Conservation (phyloP, 2,888 invertebrate species). For the Ennomos fuscantarius region DNA sequence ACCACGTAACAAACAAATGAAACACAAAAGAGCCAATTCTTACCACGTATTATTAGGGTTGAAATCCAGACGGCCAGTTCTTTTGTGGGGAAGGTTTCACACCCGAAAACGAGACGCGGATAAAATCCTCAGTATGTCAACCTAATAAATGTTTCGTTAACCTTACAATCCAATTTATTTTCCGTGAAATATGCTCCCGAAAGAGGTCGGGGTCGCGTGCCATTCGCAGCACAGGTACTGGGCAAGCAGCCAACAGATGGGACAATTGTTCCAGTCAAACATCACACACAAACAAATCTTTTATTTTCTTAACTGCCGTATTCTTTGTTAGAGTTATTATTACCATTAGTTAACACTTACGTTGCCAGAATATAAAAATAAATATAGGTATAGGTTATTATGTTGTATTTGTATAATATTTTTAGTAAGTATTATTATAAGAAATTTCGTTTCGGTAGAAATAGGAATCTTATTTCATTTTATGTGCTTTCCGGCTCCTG, state of each 20-base stretch:
- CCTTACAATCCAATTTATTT: constrained; percentile 43
- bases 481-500: not conserved
- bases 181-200: constrained; percentile 44
- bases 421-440: not conserved
- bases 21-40: constrained; percentile 19
- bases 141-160: constrained; percentile 42
- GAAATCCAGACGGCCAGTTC: constrained; percentile 16
- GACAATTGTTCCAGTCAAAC: constrained; percentile 53
- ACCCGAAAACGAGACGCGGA: constrained; percentile 13
- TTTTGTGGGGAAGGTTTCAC: constrained; percentile 16
- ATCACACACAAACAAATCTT: constrained; percentile 16
- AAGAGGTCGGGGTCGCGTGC: constrained; percentile 55
- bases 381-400: not conserved
- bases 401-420: no score
- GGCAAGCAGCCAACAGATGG: constrained; percentile 78
- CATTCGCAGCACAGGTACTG: constrained; percentile 57
- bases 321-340: constrained; percentile 17
- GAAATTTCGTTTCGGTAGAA: not conserved
- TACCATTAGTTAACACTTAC: not conserved
- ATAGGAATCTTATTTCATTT: not conserved
- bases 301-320: constrained; percentile 14
- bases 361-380: constrained; percentile 6
- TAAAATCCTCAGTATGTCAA: constrained; percentile 30
- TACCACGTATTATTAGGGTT: constrained; percentile 24
- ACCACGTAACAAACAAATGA: constrained; percentile 3